Evolutionary conservation across 2,113 vertebrate species (phyloP).

Genomic region (Urocynchramus pylzowi): DNA sequence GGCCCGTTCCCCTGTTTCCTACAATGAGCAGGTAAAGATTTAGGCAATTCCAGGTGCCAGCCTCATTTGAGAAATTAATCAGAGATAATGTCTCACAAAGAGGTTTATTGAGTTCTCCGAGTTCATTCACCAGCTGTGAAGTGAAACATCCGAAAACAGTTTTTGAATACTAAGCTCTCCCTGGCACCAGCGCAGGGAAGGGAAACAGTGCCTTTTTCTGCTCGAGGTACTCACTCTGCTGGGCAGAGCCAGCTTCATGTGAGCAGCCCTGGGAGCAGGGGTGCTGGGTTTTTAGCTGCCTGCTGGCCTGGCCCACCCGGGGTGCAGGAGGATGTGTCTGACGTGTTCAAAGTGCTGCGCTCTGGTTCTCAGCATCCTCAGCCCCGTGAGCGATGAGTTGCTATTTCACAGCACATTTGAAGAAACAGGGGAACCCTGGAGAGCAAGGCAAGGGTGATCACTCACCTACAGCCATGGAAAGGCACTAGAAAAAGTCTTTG

Average conservation of each 20-base stretch:
- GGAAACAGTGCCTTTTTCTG: conserved; percentile 25
- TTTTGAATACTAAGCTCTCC: conserved; percentile 32
- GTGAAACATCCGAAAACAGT: conserved; percentile 49
- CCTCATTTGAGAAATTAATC: conserved; percentile 35
- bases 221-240: not conserved
- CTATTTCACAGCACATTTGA: not conserved
- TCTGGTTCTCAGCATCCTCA: not conserved
- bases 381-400: rapidly evolving
- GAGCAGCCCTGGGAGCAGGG: not conserved
- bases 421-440: not conserved
- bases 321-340: not conserved
- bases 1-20: not conserved
- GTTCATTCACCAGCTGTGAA: conserved; percentile 59
- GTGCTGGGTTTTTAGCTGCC: not conserved
- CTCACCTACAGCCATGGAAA: not conserved
- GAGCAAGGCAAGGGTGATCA: not conserved
- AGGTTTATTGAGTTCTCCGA: conserved; percentile 44
- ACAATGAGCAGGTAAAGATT: conserved; percentile 4
- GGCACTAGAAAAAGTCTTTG: not conserved
- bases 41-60: conserved; percentile 30
- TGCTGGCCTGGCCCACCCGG: not conserved
- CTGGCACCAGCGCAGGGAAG: not conserved
- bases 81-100: conserved; percentile 52
- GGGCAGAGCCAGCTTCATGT: not conserved
- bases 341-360: rapidly evolving